Evolutionary conservation across 2,888 invertebrate species (phyloP).

Genomic region (Galeopsomyia nigrocyanea): DNA sequence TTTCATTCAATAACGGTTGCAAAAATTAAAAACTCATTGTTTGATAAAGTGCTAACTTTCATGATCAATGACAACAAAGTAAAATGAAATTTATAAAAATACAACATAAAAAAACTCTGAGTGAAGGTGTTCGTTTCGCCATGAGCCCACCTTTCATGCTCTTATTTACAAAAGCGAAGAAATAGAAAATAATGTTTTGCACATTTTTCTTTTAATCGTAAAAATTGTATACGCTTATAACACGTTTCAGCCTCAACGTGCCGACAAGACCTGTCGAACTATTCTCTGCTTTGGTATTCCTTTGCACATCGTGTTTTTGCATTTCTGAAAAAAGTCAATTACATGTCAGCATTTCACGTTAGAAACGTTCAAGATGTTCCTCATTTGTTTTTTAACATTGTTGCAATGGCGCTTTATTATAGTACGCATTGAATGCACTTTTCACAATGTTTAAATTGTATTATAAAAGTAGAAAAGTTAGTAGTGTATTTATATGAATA

Average conservation of each 20-base stretch:
- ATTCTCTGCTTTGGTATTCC: slow-evolving; percentile 68
- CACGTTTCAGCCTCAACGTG: slow-evolving; percentile 59
- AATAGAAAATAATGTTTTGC: slow-evolving; percentile 19
- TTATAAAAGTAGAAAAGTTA: slow-evolving; percentile 47
- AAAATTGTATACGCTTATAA: slow-evolving; percentile 39
- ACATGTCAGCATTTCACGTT: slow-evolving; percentile 19
- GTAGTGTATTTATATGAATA: slow-evolving; percentile 18
- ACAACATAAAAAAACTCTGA: slow-evolving; percentile 23
- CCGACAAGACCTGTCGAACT: slow-evolving; percentile 64
- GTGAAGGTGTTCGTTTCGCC: slow-evolving; percentile 5
- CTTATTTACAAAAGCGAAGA: slow-evolving; percentile 31
- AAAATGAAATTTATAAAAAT: slow-evolving; percentile 31
- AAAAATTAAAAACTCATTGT: too few relatives aligned
- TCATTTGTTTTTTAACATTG: slow-evolving; percentile 13
- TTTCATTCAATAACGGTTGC: too few relatives aligned
- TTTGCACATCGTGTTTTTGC: slow-evolving; percentile 65
- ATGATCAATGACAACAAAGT: slow-evolving; percentile 22
- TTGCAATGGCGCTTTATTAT: slow-evolving; percentile 6
- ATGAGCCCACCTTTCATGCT: background rate
- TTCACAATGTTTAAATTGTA: background rate
- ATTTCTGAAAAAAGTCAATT: slow-evolving; percentile 66
- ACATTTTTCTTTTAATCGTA: slow-evolving; percentile 28
- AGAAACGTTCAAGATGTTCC: background rate
- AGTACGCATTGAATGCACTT: slow-evolving; percentile 25
- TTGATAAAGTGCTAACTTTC: too few relatives aligned